Conservation (phyloP, 2,113 vertebrate species). For the Tragelaphus imberbis region DNA sequence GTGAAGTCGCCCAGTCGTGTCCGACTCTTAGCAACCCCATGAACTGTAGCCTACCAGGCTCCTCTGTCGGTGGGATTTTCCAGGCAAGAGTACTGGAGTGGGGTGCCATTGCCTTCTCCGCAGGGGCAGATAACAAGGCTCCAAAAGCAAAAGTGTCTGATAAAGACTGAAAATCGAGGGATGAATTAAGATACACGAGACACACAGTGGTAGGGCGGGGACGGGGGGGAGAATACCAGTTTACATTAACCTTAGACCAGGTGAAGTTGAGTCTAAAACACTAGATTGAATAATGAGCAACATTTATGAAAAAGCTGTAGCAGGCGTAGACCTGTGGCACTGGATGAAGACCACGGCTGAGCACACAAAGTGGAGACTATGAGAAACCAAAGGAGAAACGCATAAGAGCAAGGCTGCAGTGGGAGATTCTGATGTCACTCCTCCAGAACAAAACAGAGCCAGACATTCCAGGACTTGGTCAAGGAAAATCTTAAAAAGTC, state of each 20-base stretch:
- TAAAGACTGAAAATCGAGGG: background rate
- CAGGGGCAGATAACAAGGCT: background rate
- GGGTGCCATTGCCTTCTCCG: no score
- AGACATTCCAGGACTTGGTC: background rate
- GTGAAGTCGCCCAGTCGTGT: no score
- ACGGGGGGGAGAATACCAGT: rapidly evolving
- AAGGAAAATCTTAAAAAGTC: background rate
- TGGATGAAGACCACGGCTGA: background rate
- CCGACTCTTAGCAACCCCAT: no score
- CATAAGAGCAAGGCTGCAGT: no score
- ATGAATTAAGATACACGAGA: background rate
- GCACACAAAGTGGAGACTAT: background rate
- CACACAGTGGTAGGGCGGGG: rapidly evolving
- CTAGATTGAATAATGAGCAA: background rate
- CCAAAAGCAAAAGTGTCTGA: background rate
- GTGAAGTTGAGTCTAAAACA: background rate
- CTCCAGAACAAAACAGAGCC: background rate
- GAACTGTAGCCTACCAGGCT: no score
- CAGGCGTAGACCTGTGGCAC: background rate
- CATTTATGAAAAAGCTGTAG: background rate
- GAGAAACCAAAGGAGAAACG: background rate
- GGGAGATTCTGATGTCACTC: background rate
- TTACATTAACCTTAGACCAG: background rate
- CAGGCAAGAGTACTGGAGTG: no score
- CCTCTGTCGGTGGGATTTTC: no score